Base-by-base conservation (phyloP, 2,888 invertebrate genomes). In the Pollenia amentaria region DNA sequence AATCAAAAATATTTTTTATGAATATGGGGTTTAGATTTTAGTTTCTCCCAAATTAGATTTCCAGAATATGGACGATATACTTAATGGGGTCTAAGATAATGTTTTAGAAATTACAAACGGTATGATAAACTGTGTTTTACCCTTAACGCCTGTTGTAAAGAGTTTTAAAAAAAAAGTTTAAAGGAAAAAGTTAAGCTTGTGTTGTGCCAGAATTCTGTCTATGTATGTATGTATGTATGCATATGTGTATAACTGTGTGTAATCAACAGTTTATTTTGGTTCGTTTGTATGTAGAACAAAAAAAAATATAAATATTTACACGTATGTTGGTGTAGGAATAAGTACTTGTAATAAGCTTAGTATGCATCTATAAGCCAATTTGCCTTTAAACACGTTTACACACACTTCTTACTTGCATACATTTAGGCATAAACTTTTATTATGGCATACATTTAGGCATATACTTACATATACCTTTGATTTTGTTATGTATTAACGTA, bases 331-430 rank as follows among this genome's bases (percentile, higher is more conserved):
- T 29, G 29, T 16, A 11, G 38, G 18, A 40, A 38, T 55, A 53
- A 29, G 18, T 53, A 29, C 21, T 18, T 21, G 18, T 69, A 60
- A 48, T 48, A 60, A 42, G 48, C 21, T 60, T 60, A 67, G 67
- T 77, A 48, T 57, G 53, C 12, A 51, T 67, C 44, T 42, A 14
- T 77, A 67, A 77, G 77, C 57, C 67, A 67, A 77, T 77, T 77
- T 67, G 6, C 14, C 18, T 48, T 46, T n/a, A 40, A 14, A 55
- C 8, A 0, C 9, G 29, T 29, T 4, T 29, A 29, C 29, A n/a
- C 44, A 53, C 40, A 53, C 18, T 21, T 12, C 40, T 44, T n/a
- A 21, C n/a, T 21, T n/a, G 11, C n/a, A 44, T 44, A 16, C 18
- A 16, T 57, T 38, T 21, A 7, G 29, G 29, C 4, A 29, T 29